Base-by-base conservation (phyloP, 2,797 vertebrate genomes). In the Phylloscopus collybita region DNA sequence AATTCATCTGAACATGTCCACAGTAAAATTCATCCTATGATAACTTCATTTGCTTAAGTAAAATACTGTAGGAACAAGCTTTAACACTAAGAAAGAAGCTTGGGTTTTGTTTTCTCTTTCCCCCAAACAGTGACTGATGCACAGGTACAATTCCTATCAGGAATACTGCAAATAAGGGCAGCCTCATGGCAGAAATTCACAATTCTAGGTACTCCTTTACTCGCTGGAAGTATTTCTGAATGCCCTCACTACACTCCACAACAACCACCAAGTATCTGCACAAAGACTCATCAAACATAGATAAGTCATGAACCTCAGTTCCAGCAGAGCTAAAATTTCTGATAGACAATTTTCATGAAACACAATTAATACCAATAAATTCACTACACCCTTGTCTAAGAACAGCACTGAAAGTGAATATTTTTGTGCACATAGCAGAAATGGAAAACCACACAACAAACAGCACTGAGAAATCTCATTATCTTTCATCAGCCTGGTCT, bases 361-460 rank as follows among this genome's bases (percentile, higher is more conserved):
- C 49, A 83, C 38, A 83, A 86, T 74, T 92, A 90, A 91, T 62
- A 64, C 6, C 27, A 73, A 72, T 51, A 92, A 85, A 94, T 66
- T 80, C 62, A 56, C 16, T 27, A 49, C 9, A 5, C 18, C 30
- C 13, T 87, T 73, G 27, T 27, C 69, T 62, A 75, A 73, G 56
- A 88, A n/a, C 13, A 40, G 50, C 15, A 54, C 36, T 32, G 60
- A 49, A 85, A 70, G 26, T 13, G 17, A 81, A 42, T 20, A 42
- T 3, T 89, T 88, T 80, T 61, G 42, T 57, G 53, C 69, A 71
- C 3, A 23, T 6, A 62, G 50, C 26, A 82, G 56, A 87, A 92
- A 73, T 16, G 4, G 64, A 88, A 90, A 93, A 29, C 8, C 16
- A 53, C 12, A 66, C 50, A 78, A 74, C n/a, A 78, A 73, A 91